Evolutionary conservation across 64 coral and sea anemone species (phyloP).

Genomic region (Anthopleura sola): DNA sequence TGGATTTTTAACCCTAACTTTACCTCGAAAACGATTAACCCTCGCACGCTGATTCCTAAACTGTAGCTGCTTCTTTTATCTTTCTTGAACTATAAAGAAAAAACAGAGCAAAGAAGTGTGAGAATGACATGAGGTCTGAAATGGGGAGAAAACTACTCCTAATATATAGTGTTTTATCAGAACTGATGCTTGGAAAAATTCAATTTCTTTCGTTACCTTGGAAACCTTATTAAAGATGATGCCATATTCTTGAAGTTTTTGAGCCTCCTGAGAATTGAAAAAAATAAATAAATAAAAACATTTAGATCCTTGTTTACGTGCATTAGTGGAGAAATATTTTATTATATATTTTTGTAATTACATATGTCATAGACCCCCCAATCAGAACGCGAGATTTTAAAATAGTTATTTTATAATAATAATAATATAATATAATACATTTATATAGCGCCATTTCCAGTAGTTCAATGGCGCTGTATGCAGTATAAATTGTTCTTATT

Average conservation of each 20-base stretch:
- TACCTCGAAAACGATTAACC: conserved; percentile 96
- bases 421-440: too few species aligned
- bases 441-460: too few species aligned
- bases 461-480: too few species aligned
- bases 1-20: background rate
- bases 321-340: too few species aligned
- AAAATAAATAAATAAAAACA: background rate
- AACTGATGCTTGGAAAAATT: too few species aligned
- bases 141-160: too few species aligned
- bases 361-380: too few species aligned
- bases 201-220: conserved; percentile 49
- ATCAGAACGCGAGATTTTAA: too few species aligned
- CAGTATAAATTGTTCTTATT: too few species aligned
- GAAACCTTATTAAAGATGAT: conserved; percentile 97
- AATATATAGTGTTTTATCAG: too few species aligned
- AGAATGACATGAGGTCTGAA: background rate
- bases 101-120: background rate
- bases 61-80: conserved; percentile 90
- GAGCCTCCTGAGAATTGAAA: conserved; percentile 98
- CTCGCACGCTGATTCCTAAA: conserved; percentile 85
- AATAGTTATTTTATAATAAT: too few species aligned
- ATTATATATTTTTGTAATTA: too few species aligned
- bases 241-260: conserved; percentile 96
- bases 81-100: conserved; percentile 80
- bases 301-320: background rate